Evolutionary conservation across 2,113 vertebrate species (phyloP).

Genomic region (Gasterosteus nipponicus): DNA sequence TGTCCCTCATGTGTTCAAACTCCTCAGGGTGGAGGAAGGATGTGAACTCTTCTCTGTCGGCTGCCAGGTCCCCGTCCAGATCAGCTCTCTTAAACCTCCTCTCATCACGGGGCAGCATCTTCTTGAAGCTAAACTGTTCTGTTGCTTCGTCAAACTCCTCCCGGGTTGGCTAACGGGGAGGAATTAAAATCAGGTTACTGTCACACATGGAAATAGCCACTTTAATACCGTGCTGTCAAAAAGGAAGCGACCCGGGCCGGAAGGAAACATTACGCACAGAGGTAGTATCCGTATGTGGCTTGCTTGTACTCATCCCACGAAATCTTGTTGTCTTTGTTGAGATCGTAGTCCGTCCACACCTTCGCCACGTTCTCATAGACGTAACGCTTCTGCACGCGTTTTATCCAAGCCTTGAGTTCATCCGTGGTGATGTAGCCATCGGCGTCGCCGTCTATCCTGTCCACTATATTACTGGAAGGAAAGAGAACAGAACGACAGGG

Average conservation of each 20-base stretch:
- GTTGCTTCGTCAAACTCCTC: conserved; percentile 90
- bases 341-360: conserved; percentile 96
- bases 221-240: background rate
- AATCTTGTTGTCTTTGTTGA: conserved; percentile 93
- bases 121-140: conserved; percentile 95
- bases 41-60: conserved; percentile 94
- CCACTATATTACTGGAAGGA: conserved; percentile 90
- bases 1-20: conserved; percentile 97
- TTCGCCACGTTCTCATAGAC: conserved; percentile 96
- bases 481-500: background rate
- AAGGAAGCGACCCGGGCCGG: background rate
- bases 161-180: conserved; percentile 85
- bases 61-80: conserved; percentile 84
- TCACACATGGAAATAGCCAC: background rate
- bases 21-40: conserved; percentile 97
- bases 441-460: conserved; percentile 88
- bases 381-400: conserved; percentile 96
- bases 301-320: conserved; percentile 99
- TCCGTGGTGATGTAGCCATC: conserved; percentile 89
- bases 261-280: conserved; percentile 81
- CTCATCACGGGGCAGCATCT: conserved; percentile 97
- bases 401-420: conserved; percentile 95
- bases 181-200: conserved; percentile 2
- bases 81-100: conserved; percentile 92
- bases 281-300: conserved; percentile 96